A percentile compares a stretch with the other conserved stretches of the same genome.
Evolutionary conservation across 2,888 invertebrate species (phyloP).

Genomic region (Tenthredo distinguenda): DNA sequence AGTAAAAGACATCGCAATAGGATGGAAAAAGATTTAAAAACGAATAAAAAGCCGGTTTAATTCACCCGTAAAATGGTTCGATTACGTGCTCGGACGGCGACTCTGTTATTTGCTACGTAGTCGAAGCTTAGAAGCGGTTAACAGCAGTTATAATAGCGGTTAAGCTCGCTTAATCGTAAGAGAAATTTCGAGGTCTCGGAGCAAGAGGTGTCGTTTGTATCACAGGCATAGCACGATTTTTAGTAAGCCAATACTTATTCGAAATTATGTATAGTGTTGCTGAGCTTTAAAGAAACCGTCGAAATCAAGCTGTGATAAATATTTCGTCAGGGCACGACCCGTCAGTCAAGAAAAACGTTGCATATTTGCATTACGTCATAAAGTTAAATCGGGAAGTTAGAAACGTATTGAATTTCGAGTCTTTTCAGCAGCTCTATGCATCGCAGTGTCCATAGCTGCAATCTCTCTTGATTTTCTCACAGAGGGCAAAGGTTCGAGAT

Average conservation of each 20-base stretch:
- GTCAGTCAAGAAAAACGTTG: background rate
- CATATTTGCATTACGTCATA: conserved; percentile 5
- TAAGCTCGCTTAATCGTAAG: conserved; percentile 9
- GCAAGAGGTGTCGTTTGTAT: background rate
- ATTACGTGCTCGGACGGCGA: conserved; percentile 35
- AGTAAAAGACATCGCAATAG: background rate
- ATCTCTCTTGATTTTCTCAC: conserved; percentile 1
- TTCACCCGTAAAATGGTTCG: conserved; percentile 47
- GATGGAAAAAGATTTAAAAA: background rate
- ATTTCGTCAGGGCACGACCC: background rate
- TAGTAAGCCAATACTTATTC: background rate
- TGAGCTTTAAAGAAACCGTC: background rate
- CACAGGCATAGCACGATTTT: background rate
- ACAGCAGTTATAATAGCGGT: conserved; percentile 26
- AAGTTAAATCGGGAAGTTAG: conserved; percentile 5
- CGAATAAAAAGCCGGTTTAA: conserved; percentile 34
- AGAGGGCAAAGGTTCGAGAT: background rate
- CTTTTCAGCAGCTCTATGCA: background rate
- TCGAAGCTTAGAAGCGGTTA: conserved; percentile 27
- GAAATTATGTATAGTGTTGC: background rate
- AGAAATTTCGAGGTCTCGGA: background rate
- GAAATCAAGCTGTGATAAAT: background rate
- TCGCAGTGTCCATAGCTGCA: background rate
- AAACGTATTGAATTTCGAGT: background rate
- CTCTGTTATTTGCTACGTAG: conserved; percentile 42